These are phyloP conservation scores for Montipora sp. DNA, from an alignment of 64 coral and sea anemone genomes.

Conservation along the genomic window DNA sequence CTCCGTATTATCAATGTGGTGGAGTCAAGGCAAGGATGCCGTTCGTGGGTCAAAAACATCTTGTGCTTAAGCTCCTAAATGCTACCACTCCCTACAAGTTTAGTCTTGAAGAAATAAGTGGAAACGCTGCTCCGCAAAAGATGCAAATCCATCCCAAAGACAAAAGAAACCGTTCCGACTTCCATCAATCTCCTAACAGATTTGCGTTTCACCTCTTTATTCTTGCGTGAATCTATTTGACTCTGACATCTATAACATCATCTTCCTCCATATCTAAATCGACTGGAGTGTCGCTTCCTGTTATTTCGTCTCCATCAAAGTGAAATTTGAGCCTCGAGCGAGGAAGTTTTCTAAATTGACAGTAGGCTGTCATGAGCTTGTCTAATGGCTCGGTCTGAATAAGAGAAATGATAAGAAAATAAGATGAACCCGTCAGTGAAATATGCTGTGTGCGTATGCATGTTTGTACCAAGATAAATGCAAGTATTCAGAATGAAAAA, in stretches of 20 bases:
- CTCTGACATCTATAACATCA: conserved; percentile 83
- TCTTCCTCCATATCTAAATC: conserved; percentile 97
- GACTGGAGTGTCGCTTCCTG: conserved; percentile 70
- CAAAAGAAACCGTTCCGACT: not conserved
- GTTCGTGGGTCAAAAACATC: too few relatives aligned
- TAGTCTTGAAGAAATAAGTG: not conserved
- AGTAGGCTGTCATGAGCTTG: conserved; percentile 75
- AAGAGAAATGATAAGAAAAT: not conserved
- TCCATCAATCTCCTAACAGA: not conserved
- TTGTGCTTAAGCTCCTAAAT: too few relatives aligned
- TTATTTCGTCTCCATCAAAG: conserved; percentile 86
- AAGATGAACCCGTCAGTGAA: not conserved
- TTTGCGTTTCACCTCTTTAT: not conserved
- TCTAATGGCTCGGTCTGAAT: conserved; percentile 70
- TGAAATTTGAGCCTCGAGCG: conserved; percentile 76
- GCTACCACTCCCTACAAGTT: not conserved
- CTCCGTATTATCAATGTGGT: too few relatives aligned
- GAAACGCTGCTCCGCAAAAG: not conserved
- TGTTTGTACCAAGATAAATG: not conserved
- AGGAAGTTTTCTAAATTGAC: conserved; percentile 70
- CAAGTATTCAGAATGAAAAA: too few relatives aligned
- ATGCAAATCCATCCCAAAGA: not conserved
- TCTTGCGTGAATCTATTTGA: conserved; percentile 5
- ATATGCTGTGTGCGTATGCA: not conserved
- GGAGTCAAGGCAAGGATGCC: too few relatives aligned